Base-by-base conservation (phyloP, 2,888 invertebrate genomes). In the Galeruca laticollis region DNA sequence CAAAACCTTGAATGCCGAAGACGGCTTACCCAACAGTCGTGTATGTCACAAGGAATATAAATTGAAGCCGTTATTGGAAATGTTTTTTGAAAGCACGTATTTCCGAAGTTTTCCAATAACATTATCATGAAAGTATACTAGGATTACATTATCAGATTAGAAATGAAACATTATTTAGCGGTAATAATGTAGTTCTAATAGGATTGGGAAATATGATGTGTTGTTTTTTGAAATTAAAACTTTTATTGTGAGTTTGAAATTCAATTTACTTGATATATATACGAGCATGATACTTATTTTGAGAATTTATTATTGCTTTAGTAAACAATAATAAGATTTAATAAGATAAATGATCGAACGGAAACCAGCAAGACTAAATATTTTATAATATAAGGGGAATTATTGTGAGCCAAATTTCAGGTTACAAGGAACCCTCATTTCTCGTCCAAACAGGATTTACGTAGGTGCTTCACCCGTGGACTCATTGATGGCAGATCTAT, bases 91-190 rank as follows among this genome's bases (percentile, higher is more conserved):
- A 49, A 60, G 11, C 60, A 47, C 33, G 43, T 47, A 47, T 47
- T 49, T 47, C 47, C n/a, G 47, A 60, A 60, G 49, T 60, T 60
- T 49, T 60, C 60, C 60, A 60, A 60, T 60, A 60, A 60, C 49
- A 49, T 60, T 60, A 60, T 60, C 60, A 49, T 33, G 60, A 33
- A 60, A 49, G n/a, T 60, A 33, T 35, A 47, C 47, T 20, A 11
- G 60, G 60, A 60, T 60, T 60, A 60, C 31, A 18, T 60, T 60
- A 49, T 60, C 60, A 49, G 33, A n/a, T 15, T 49, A 60, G 60
- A 60, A 60, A 49, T 33, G 33, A 33, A 60, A 60, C 49, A 33
- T 57, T 57, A 18, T 33, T 26, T 26, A 15, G 2, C 31, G 10
- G 31, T 15, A 31, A 31, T 56, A 31, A 56, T 56, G 31, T 15